Percentiles rank a stretch among this genome's conserved stretches.
Evolutionary conservation across 2,113 vertebrate species (phyloP).

Genomic region (Ptilonorhynchus violaceus): DNA sequence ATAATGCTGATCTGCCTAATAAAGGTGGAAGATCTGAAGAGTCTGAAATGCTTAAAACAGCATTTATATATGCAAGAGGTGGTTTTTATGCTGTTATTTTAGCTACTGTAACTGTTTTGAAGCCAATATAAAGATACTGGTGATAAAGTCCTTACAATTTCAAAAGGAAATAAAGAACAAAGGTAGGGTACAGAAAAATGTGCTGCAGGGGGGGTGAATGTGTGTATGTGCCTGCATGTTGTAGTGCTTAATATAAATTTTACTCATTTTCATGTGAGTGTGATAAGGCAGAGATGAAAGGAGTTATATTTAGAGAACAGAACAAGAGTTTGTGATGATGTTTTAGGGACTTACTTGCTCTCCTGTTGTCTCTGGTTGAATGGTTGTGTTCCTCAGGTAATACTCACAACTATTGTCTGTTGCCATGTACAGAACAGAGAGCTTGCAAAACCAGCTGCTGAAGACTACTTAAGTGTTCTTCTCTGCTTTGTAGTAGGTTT

Average conservation of each 20-base stretch:
- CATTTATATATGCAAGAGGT: neutral
- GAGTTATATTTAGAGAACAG: neutral
- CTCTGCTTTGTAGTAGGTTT: neutral
- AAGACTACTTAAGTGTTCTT: neutral
- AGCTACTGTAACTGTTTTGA: neutral
- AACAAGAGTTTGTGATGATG: neutral
- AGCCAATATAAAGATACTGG: neutral
- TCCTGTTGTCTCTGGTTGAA: accelerated
- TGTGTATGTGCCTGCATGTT: neutral
- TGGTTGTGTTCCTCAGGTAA: neutral
- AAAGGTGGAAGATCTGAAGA: neutral
- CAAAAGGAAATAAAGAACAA: neutral
- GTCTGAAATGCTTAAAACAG: neutral
- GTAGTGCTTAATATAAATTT: neutral
- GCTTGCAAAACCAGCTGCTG: neutral
- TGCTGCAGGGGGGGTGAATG: neutral
- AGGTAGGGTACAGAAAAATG: neutral
- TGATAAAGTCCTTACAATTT: neutral
- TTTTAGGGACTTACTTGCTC: neutral
- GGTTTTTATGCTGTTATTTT: neutral
- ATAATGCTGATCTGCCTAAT: neutral
- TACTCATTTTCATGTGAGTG: neutral
- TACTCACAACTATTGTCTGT: neutral
- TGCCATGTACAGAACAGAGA: neutral
- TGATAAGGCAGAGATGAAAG: neutral